Evolutionary conservation across 2,888 invertebrate species (phyloP).

Genomic region (Anaspis maculata): DNA sequence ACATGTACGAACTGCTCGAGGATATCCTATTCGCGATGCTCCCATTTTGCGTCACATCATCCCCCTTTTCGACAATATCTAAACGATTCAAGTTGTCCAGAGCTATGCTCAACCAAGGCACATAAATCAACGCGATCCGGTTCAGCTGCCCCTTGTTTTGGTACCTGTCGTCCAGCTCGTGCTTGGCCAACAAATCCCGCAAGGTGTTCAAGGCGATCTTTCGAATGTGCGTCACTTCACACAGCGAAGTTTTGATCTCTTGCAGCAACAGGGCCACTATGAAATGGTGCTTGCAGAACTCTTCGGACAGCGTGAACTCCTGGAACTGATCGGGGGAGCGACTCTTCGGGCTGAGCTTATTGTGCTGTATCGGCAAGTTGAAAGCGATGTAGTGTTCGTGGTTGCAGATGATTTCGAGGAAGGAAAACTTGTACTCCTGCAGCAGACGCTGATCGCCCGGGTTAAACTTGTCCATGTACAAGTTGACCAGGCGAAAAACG

Average conservation of each 20-base stretch:
- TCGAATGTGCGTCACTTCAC: slow-evolving; percentile 76
- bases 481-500: slow-evolving; percentile 80
- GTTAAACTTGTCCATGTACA: slow-evolving; percentile 78
- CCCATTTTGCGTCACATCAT: slow-evolving; percentile 39
- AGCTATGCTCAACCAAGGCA: slow-evolving; percentile 84
- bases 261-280: slow-evolving; percentile 79
- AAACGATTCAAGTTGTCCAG: slow-evolving; percentile 80
- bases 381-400: slow-evolving; percentile 94
- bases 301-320: slow-evolving; percentile 63
- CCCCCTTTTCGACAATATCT: slow-evolving; percentile 43
- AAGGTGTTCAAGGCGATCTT: slow-evolving; percentile 71
- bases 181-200: slow-evolving; percentile 84
- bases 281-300: slow-evolving; percentile 87
- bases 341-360: slow-evolving; percentile 50
- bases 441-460: slow-evolving; percentile 71
- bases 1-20: slow-evolving; percentile 51
- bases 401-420: slow-evolving; percentile 81
- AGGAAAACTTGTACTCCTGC: slow-evolving; percentile 87
- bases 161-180: slow-evolving; percentile 88
- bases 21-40: slow-evolving; percentile 47
- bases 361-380: slow-evolving; percentile 76
- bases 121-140: slow-evolving; percentile 81
- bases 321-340: slow-evolving; percentile 44
- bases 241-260: slow-evolving; percentile 79
- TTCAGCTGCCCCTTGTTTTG: slow-evolving; percentile 70